Evolutionary conservation across 2,113 vertebrate genomes (phyloP), one percentile per base, ranked within the genome.

Genomic region (Cygnus atratus): DNA sequence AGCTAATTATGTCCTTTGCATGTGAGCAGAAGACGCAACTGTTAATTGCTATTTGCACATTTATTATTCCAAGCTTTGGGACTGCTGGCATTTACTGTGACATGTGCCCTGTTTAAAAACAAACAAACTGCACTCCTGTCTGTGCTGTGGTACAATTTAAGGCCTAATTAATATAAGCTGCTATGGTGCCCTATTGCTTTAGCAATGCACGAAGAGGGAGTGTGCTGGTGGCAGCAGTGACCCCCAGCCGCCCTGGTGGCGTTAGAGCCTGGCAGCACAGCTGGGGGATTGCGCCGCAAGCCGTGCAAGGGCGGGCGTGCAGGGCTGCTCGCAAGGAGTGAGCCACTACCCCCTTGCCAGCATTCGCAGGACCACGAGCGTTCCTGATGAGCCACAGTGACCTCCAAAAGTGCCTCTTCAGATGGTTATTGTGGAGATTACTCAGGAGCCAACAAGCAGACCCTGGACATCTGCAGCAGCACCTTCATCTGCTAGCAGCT

Each of bases 1-100:
- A 71, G 87, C 96, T 98, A 97, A 98, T 97, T 97, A 95, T 58
- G 97, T 95, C 97, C 95, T 97, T 96, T 88, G 71, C 85, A 48
- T 75, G 93, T 92, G 87, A 88, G 55, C 68, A 76, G 92, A 92
- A 97, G 95, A 97, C 26, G 84, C 88, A 97, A 94, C 95, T 93
- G 94, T 96, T 97, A 97, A 97, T 97, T 97, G 97, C 93, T 97
- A 66, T 97, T 97, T 97, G 96, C 97, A 96, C 84, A 90, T 82
- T 84, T 94, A 87, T 96, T 92, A 96, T 96, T 95, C 86, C 16
- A 58, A 92, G 95, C 90, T 8, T 22, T 84, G 77, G 96, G 96
- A 78, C 57, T 24, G 54, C 68, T 88, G 96, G 93, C 96, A 92
- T 91, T 96, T 92, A 87, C 88, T 37, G 84, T 83, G 88, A 90